Evolutionary conservation across 1,140 invertebrate species (phyloP), one percentile per base, ranked within the genome.

Genomic region (Trachymyrmex septentrionalis): DNA sequence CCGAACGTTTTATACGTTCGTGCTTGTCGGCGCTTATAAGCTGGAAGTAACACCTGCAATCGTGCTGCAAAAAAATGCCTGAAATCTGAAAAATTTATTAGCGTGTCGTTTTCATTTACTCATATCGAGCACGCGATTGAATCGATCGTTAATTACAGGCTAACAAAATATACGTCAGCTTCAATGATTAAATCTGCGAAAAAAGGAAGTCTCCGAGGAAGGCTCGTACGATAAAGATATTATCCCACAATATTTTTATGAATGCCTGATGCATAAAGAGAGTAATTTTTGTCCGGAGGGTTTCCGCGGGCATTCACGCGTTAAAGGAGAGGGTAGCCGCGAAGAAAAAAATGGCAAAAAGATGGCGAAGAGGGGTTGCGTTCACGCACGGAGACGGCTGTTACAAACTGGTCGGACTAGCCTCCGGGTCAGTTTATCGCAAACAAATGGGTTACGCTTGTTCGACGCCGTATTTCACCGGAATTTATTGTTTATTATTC

Each of bases 401-500:
- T 89, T 88, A 90, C 88, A 92, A 93, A 94, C 94, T 94, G 94
- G 94, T 94, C 91, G 82, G 92, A 94, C 93, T 94, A 93, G 94
- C 93, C 93, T 91, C 92, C 92, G 93, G 93, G 94, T 94, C 94
- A 95, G 92, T 95, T 95, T 95, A 95, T 95, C 93, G 94, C 94
- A 95, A 95, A 95, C 94, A 95, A 95, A 94, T 95, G 94, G 94
- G 94, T 95, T 95, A 94, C 93, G 94, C 93, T 94, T 92, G 93
- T 94, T 94, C 93, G 92, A 90, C 92, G 94, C 93, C 93, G 93
- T 95, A 95, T 95, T 95, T 95, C 94, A 94, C 93, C 90, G 77
- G 91, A 95, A 94, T 95, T 95, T 95, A 95, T 95, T 94, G 94
- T 95, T 95, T 95, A 94, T 95, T 95, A 95, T 94, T 94, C 92